Base-by-base conservation (phyloP, 1,140 invertebrate species). In the Diplogasteroides magnus region DNA sequence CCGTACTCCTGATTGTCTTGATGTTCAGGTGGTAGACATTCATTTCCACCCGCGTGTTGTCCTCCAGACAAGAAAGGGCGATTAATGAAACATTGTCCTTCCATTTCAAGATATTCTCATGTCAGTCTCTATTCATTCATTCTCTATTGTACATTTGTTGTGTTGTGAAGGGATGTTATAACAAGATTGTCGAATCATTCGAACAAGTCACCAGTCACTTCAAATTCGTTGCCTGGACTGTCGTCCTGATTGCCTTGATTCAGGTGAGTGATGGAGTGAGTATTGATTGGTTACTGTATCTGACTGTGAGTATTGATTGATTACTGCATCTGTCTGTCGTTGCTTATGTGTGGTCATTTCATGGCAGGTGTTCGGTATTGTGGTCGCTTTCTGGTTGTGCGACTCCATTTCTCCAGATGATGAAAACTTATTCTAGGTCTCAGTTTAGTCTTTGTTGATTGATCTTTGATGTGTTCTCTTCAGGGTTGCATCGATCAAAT, bases 1-100 rank as follows among this genome's bases (percentile, higher is more conserved):
- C n/a, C 27, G 26, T 14, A 62, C 29, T 32, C 31, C 32, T 25
- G 56, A 32, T 75, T n/a, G 29, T 61, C 58, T 29, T 32, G 59
- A 2, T 55, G 78, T 63, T 74, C 65, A 13, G 31, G 59, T 19
- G 67, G 70, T 29, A 71, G 66, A 13, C 66, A 74, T 67, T 65
- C 78, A 25, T 81, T 82, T 32, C 80, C 80, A 14, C 80, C 80
- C n/a, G 81, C 81, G 6, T 82, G 80, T 67, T 82, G 80, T 67
- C 81, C 80, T 3, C 67, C 75, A 2, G 69, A 76, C 57, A 63
- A 67, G 63, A 76, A 83, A 59, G 80, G 80, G 13, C 69, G 69
- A 26, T 61, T 83, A 19, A 61, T 74, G 61, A 61, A 72, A 6
- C 65, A 68, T 32, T 82, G 80, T 64, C 79, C 79, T 6, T 74